Evolutionary conservation across 2,888 invertebrate genomes (phyloP), one percentile per base, ranked within the genome.

Genomic region (Dynastes hyllus): DNA sequence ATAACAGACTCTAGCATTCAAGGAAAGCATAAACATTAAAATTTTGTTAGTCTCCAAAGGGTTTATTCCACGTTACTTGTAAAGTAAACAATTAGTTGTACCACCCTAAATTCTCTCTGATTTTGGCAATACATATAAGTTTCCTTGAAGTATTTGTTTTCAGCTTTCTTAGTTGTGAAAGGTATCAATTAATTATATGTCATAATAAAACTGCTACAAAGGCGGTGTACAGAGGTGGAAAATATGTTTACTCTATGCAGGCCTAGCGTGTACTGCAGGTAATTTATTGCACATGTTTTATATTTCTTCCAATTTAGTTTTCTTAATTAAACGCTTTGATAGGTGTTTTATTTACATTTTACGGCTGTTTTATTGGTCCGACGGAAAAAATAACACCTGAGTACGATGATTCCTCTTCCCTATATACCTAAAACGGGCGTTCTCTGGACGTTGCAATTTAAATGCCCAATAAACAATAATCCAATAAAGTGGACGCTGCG

Each of bases 391-490:
- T n/a, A 61, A 69, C 78, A 71, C 71, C 71, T 71, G 71, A 55
- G 40, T 37, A 55, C 55, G 16, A 22, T n/a, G n/a, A n/a, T 63
- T 63, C 29, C 76, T 63, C n/a, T 63, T 45, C 11, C 27, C n/a
- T 16, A 55, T 37, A 11, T 45, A 45, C 11, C 45, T 45, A 45
- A 11, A 45, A 45, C 45, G 11, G 11, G 45, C 71, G 53, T 40
- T 66, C 73, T 55, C 77, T 70, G 65, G 65, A 32, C 40, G 79
- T 65, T 78, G 61, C 73, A 67, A 80, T 80, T 80, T 80, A 78
- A 75, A 78, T 67, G 78, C 75, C 73, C 71, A 75, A 80, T 80
- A 80, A 80, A 80, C 80, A 80, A 80, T 80, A 80, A 80, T 80
- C 80, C 80, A 80, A 80, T 80, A 78, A 80, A 80, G 80, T 70